Base-by-base conservation (phyloP, 2,797 vertebrate genomes). In the Tamandua tetradactyla region DNA sequence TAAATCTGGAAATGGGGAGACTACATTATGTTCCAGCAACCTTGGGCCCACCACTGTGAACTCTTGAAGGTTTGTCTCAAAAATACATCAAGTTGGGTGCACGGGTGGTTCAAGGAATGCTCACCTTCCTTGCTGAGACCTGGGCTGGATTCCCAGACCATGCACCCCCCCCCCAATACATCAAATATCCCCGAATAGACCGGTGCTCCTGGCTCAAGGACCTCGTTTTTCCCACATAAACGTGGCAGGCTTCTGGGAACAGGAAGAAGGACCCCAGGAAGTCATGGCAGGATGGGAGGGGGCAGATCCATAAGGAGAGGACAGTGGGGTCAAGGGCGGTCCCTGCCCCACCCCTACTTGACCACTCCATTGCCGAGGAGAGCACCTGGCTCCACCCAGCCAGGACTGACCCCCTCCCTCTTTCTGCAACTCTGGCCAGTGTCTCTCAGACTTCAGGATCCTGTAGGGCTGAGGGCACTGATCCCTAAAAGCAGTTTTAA, bases 351-450 rank as follows among this genome's bases (percentile, higher is more conserved):
- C 47, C 47, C 47, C 47, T 8, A 13, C 47, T 47, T 13, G 47
- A 47, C n/a, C n/a, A n/a, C n/a, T n/a, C n/a, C n/a, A n/a, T n/a
- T n/a, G n/a, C n/a, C n/a, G n/a, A n/a, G n/a, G n/a, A n/a, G n/a
- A n/a, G n/a, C n/a, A n/a, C n/a, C n/a, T n/a, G n/a, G n/a, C n/a
- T n/a, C n/a, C n/a, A n/a, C n/a, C 10, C 47, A 11, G 44, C 44
- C 44, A 47, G 47, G 47, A 12, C 10, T 47, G 44, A 47, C 47
- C 47, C 72, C 44, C 25, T 17, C 37, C 32, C 66, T 47, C 47
- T 6, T 13, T 13, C 75, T 12, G 9, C 35, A 6, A 14, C 7
- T 0, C 5, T 27, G 68, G 22, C 17, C 0, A 12, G 52, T 25
- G 42, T 15, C 6, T 82, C 52, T 87, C 32, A 10, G 72, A 59